These are phyloP conservation scores for Chloropsis cyanopogon DNA, from an alignment of 2,113 vertebrate genomes.

Conservation along the genomic window DNA sequence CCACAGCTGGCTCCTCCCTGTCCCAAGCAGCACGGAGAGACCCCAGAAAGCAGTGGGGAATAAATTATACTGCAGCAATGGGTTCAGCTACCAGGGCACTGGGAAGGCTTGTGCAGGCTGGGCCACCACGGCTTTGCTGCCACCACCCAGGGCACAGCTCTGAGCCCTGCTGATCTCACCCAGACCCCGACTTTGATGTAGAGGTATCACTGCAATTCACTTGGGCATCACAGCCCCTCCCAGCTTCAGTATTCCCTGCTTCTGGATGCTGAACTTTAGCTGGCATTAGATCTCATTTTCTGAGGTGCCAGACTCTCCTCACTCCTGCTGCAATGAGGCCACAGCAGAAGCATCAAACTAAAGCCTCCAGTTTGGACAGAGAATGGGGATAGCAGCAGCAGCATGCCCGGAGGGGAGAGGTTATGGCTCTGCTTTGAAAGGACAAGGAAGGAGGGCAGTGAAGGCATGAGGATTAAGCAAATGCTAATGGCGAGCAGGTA, in stretches of 20 bases:
- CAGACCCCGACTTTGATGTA: not conserved
- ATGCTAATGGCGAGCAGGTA: not conserved
- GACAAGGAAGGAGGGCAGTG: not conserved
- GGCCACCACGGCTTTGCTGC: not conserved
- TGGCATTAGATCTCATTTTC: not conserved
- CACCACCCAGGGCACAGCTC: not conserved
- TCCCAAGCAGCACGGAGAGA: not conserved
- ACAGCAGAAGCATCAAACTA: not conserved
- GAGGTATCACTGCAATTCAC: rapidly evolving
- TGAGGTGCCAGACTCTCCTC: not conserved
- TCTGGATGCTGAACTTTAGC: not conserved
- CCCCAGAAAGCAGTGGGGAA: not conserved
- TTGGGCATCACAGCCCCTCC: not conserved
- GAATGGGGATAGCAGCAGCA: not conserved
- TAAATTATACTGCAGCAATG: not conserved
- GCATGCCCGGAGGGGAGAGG: not conserved
- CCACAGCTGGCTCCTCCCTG: not conserved
- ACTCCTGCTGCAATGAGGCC: not conserved
- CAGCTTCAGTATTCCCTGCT: not conserved
- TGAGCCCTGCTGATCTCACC: not conserved
- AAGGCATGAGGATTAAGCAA: slow-evolving; percentile 58
- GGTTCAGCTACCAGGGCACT: not conserved
- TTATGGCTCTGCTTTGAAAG: slow-evolving; percentile 37
- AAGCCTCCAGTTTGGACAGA: not conserved
- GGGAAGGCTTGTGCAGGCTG: not conserved